These are phyloP conservation scores for Watsonalla binaria DNA, from an alignment of 2,888 invertebrate genomes.

Conservation along the genomic window DNA sequence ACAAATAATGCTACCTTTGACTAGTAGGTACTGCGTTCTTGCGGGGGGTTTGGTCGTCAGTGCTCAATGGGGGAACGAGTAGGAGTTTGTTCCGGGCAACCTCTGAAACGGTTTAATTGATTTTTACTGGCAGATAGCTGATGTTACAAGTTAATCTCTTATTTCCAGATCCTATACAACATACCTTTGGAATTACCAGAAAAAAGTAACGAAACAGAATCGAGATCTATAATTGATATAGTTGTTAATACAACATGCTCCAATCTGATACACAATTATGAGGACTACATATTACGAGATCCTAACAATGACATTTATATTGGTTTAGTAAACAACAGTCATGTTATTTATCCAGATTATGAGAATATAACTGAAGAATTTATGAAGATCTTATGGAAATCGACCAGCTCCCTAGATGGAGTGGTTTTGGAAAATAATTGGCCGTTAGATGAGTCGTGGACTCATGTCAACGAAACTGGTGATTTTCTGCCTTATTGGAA, in stretches of 20 bases:
- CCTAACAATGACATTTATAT: conserved; percentile 33
- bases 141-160: too few species aligned
- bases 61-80: too few species aligned
- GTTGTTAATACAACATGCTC: conserved; percentile 12
- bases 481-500: conserved; percentile 70
- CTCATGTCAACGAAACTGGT: conserved; percentile 46
- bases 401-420: conserved; percentile 48
- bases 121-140: too few species aligned
- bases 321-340: conserved; percentile 30
- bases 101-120: too few species aligned
- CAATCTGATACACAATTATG: conserved; percentile 26
- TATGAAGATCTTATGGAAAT: conserved; percentile 44
- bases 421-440: conserved; percentile 76
- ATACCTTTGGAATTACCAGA: conserved; percentile 11
- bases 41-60: too few species aligned
- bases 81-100: too few species aligned
- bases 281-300: conserved; percentile 32
- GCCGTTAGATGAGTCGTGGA: conserved; percentile 64
- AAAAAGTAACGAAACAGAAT: conserved; percentile 15
- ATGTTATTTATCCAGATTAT: conserved; percentile 55
- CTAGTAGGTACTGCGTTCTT: too few species aligned
- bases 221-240: conserved; percentile 6
- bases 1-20: too few species aligned
- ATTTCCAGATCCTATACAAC: conserved; percentile 37
- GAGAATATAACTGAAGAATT: conserved; percentile 31